Evolutionary conservation across 1,140 invertebrate species (phyloP).

Genomic region (Ridgeia piscesae): DNA sequence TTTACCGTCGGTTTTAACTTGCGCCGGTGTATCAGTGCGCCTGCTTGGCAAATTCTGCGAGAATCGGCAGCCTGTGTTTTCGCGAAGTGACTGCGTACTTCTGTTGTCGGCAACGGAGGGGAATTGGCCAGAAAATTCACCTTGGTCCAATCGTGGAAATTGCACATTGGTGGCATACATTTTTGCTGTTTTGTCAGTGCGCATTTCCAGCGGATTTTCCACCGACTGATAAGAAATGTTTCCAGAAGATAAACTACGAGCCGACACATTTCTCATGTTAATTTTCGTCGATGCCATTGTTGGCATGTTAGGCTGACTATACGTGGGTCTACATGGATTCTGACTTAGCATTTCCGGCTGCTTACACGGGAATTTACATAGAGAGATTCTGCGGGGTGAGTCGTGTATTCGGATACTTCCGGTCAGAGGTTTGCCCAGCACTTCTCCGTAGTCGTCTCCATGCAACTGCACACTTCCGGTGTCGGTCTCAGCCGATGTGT

Average conservation of each 20-base stretch:
- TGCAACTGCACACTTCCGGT: background rate
- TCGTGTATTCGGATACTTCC: too few species aligned
- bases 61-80: too few species aligned
- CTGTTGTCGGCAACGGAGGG: too few species aligned
- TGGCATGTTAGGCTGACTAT: background rate
- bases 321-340: background rate
- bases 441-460: background rate
- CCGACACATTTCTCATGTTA: background rate
- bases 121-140: background rate
- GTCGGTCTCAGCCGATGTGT: background rate
- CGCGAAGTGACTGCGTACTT: too few species aligned
- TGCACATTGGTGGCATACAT: too few species aligned
- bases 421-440: background rate
- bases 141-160: background rate
- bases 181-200: too few species aligned
- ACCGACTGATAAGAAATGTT: too few species aligned
- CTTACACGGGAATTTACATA: background rate
- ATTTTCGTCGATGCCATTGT: background rate
- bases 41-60: background rate
- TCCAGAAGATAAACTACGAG: background rate
- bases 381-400: too few species aligned
- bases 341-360: background rate
- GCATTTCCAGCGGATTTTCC: too few species aligned
- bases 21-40: background rate
- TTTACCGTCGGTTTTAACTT: background rate